Conservation (phyloP, 2,888 invertebrate genomes). For the Pachliopta kotzebuea region DNA sequence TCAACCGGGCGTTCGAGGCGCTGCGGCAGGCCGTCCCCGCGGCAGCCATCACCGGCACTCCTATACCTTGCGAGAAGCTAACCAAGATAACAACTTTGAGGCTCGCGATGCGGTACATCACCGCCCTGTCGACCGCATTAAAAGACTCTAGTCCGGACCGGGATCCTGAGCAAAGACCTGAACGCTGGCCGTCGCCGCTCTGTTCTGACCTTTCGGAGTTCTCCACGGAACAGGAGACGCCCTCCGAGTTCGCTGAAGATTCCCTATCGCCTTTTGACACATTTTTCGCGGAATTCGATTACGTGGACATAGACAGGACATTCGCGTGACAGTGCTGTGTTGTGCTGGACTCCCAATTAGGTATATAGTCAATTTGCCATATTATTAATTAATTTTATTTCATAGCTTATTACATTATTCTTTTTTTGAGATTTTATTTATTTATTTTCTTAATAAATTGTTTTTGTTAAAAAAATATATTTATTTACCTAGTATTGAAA, state of each 20-base stretch:
- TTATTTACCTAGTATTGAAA: constrained; percentile 40
- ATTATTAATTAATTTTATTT: constrained; percentile 65
- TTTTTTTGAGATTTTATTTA: constrained; percentile 64
- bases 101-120: constrained; percentile 93
- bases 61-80: constrained; percentile 86
- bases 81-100: constrained; percentile 94
- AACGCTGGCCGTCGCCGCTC: constrained; percentile 68
- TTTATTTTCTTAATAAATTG: constrained; percentile 68
- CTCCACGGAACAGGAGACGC: constrained; percentile 72
- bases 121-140: constrained; percentile 85
- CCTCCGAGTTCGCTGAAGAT: constrained; percentile 74
- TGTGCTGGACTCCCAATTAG: constrained; percentile 50
- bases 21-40: constrained; percentile 88
- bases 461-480: constrained; percentile 54
- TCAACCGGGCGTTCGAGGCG: constrained; percentile 93
- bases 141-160: constrained; percentile 60
- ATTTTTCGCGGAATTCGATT: constrained; percentile 76
- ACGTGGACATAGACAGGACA: constrained; percentile 72
- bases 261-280: constrained; percentile 81
- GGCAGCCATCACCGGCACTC: constrained; percentile 72
- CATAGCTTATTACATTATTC: constrained; percentile 56
- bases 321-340: constrained; percentile 70
- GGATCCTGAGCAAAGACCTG: constrained; percentile 49
- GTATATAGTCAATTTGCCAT: constrained; percentile 69
- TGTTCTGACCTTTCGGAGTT: constrained; percentile 79